A percentile compares a stretch with the other conserved stretches of the same genome.
Conservation (phyloP, 2,888 invertebrate genomes). For the Dinocampus coccinellae region DNA sequence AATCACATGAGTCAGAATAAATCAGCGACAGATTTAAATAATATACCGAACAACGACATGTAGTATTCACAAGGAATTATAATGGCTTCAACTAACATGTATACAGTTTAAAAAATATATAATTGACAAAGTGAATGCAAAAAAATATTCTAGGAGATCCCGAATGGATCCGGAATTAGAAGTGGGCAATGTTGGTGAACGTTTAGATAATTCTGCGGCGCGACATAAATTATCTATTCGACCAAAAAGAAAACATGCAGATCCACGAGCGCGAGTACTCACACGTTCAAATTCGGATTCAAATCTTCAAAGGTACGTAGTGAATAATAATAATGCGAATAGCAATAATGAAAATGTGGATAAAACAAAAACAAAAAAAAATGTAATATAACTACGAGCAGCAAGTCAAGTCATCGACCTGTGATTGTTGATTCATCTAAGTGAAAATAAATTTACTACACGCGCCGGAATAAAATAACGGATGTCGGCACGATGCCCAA, state of each 20-base stretch:
- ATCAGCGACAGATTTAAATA: background rate
- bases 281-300: constrained; percentile 56
- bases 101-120: background rate
- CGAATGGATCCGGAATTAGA: constrained; percentile 75
- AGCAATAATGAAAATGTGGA: background rate
- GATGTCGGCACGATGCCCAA: constrained; percentile 25
- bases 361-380: constrained; percentile 30
- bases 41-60: background rate
- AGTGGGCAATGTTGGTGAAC: constrained; percentile 71
- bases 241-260: constrained; percentile 78
- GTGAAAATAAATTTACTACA: constrained; percentile 37
- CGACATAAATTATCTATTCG: constrained; percentile 81
- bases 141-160: constrained; percentile 56
- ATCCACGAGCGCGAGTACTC: constrained; percentile 68
- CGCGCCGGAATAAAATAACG: constrained; percentile 21
- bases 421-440: constrained; percentile 26
- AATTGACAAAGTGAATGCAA: constrained; percentile 18
- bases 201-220: constrained; percentile 81
- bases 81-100: constrained; percentile 2
- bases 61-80: background rate
- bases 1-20: constrained; percentile 5
- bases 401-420: constrained; percentile 32
- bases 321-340: constrained; percentile 1
- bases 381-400: background rate
- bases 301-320: constrained; percentile 54